Base-by-base conservation (phyloP, 2,797 vertebrate genomes). In the Falco cherrug region DNA sequence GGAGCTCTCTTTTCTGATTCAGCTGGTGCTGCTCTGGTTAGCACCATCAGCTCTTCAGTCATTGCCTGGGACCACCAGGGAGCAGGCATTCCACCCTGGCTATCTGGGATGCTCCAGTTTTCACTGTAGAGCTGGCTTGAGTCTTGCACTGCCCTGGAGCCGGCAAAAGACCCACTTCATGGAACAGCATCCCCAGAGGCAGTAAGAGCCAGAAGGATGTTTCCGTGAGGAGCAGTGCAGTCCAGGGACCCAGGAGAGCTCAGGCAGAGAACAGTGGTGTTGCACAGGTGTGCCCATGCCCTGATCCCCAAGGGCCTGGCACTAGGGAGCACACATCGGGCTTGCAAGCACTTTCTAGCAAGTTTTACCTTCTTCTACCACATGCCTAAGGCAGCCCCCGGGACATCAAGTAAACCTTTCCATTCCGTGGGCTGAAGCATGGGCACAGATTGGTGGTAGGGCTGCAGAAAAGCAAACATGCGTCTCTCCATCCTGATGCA, bases 381-480 rank as follows among this genome's bases (percentile, higher is more conserved):
- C 20, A 26, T 9, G 8, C 16, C 43, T n/a, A 21, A 65, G 24
- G 35, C 43, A 29, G n/a, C 3, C 12, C 19, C 45, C 25, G 28
- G 31, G 25, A 69, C 41, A 61, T 13, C 25, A 75, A 19, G 11
- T 8, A 41, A 74, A 43, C 18, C 17, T 25, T 82, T 45, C n/a
- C 18, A 43, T 81, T 74, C 24, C 9, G 0, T 2, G 37, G 54
- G 33, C 43, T 26, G 26, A 60, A 78, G 48, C 45, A 39, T 0
- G 0, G 50, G 33, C 1, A 0, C 50, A 50, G 4, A 1, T 0
- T 35, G 39, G 20, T 37, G 28, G 60, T 10, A 45, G 65, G 37
- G 50, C 43, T 35, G 43, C 47, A 60, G 41, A 35, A 48, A 45
- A 88, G 33, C 24, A 39, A 51, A 13, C 5, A 22, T 1, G 0